Base-by-base conservation (phyloP, 2,888 invertebrate genomes). In the Entomobrya multifasciata region DNA sequence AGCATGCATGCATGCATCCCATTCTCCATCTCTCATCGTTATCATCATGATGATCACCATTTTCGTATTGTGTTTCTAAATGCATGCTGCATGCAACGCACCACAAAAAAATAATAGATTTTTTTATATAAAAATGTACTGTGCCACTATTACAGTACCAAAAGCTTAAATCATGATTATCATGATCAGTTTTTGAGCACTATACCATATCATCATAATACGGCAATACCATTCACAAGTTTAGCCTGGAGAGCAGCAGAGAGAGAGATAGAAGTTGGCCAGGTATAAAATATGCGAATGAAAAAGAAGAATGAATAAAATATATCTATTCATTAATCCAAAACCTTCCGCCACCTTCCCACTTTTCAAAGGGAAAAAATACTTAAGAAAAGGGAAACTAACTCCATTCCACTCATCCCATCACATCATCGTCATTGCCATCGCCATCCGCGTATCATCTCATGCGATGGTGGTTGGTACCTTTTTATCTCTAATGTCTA, bases 11-110 rank as follows among this genome's bases (percentile, higher is more conserved):
- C 74, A 76, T 76, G 77, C 77, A 44, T 57, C 72, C 72, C 72
- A 72, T 72, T 49, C 49, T n/a, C n/a, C 49, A 72, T n/a, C n/a
- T n/a, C n/a, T n/a, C n/a, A n/a, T n/a, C n/a, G n/a, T n/a, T 72
- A 49, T 72, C 67, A 67, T 62, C 62, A 65, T 65, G 25, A 41
- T 65, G 27, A 72, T 47, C 49, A 72, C 44, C 17, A 67, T 67
- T n/a, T 8, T 25, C 20, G 47, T 27, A 49, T 72, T 72, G 72
- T 72, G 27, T 72, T 10, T 27, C n/a, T 60, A 57, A 60, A 52
- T 77, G 77, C 77, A 77, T 77, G 77, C 77, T 52, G 77, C 77
- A 77, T 77, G 77, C 77, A 77, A 77, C 77, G 77, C 77, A 77
- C 60, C 55, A 55, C 36, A 72, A 72, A 72, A 72, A 72, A 17